phyloP scores from a whole-genome alignment of 2,888 invertebrate species.

The Mythimna vitellina region DNA sequence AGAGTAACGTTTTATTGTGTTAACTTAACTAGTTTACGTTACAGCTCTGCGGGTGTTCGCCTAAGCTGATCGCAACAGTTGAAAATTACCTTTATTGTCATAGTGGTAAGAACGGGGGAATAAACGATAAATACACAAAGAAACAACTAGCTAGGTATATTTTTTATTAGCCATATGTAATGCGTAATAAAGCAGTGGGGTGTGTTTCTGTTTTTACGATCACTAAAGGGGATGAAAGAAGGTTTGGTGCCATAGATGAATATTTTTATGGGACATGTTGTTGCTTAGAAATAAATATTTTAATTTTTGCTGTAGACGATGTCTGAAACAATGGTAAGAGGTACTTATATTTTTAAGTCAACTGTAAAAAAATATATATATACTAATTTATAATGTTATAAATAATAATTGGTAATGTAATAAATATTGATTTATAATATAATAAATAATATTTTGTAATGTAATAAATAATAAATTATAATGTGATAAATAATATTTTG shows the following conservation, averaged over 20 bases:
- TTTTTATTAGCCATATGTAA: conserved; percentile 77
- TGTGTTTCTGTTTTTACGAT: conserved; percentile 73
- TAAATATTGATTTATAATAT: too few relatives aligned
- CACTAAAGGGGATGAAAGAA: conserved; percentile 60
- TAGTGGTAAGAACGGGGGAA: conserved; percentile 48
- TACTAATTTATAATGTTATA: too few relatives aligned
- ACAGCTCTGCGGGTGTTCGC: conserved; percentile 81
- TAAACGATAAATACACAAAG: conserved; percentile 50
- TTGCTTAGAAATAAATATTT: conserved; percentile 38
- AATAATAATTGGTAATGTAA: too few relatives aligned
- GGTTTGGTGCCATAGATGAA: conserved; percentile 45
- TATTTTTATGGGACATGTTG: conserved; percentile 49
- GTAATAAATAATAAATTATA: too few relatives aligned
- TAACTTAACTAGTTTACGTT: conserved; percentile 86
- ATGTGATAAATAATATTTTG: too few relatives aligned
- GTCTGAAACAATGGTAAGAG: neutral
- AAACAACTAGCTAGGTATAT: conserved; percentile 58
- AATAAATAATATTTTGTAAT: too few relatives aligned
- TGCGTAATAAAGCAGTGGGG: conserved; percentile 77
- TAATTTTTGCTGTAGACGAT: conserved; percentile 1
- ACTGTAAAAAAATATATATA: too few relatives aligned
- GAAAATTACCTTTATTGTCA: conserved; percentile 56
- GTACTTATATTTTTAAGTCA: neutral
- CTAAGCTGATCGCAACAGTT: conserved; percentile 20
- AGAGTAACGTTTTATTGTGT: conserved; percentile 89